These are phyloP conservation scores for Tetragnatha versicolor DNA, from an alignment of 1,140 invertebrate genomes.

Conservation along the genomic window DNA sequence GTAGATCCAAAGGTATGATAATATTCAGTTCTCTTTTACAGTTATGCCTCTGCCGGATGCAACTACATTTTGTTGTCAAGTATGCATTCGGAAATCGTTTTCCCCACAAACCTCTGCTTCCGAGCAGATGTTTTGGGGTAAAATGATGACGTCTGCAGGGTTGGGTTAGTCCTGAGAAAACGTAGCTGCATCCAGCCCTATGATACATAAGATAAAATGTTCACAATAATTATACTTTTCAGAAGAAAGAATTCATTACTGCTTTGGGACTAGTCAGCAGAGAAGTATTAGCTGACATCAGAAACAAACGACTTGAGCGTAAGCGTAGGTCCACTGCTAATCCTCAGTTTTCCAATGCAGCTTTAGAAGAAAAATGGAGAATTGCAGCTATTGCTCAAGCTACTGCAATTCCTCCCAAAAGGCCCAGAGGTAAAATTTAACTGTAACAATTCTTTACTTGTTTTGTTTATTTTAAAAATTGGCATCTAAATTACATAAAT, in stretches of 20 bases:
- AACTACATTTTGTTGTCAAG: too few species aligned
- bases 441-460: not conserved
- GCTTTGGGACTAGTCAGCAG: slow-evolving; percentile 56
- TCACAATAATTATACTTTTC: not conserved
- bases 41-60: not conserved
- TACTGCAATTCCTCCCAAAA: slow-evolving; percentile 25
- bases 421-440: slow-evolving; percentile 44
- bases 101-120: too few species aligned
- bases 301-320: slow-evolving; percentile 61
- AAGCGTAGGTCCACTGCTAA: slow-evolving; percentile 65
- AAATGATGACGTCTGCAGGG: too few species aligned
- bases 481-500: not conserved
- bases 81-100: too few species aligned
- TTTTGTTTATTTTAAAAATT: not conserved
- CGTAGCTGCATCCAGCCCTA: too few species aligned
- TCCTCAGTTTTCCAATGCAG: slow-evolving; percentile 62
- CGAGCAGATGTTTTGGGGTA: too few species aligned
- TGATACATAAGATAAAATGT: not conserved
- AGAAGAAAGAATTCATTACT: slow-evolving; percentile 53
- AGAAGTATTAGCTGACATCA: slow-evolving; percentile 59
- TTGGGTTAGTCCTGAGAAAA: too few species aligned
- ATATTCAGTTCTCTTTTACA: not conserved
- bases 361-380: slow-evolving; percentile 59
- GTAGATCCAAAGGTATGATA: slow-evolving; percentile 30
- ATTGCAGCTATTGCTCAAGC: slow-evolving; percentile 53